These are phyloP conservation scores for Herpetotheres cachinnans DNA, from an alignment of 2,113 vertebrate genomes.

Conservation along the genomic window DNA sequence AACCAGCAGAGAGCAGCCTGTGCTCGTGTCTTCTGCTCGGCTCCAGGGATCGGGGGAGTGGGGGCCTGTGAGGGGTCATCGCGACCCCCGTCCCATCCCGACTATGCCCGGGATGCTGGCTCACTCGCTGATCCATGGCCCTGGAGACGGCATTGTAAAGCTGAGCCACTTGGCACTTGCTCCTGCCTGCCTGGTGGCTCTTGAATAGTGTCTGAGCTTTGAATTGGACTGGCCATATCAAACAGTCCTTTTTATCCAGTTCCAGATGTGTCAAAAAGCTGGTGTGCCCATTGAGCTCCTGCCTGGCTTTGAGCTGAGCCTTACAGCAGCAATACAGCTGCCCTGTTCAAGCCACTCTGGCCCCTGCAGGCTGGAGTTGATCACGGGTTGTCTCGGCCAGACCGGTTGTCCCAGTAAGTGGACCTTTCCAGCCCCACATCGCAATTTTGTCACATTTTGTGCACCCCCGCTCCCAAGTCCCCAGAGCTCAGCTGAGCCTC, in stretches of 20 bases:
- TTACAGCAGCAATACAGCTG: rapidly evolving
- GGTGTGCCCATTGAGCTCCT: rapidly evolving
- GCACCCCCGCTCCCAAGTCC: not conserved
- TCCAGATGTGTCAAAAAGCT: too few relatives aligned
- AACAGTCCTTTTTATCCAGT: not conserved
- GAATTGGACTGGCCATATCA: rapidly evolving
- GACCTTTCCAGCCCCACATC: rapidly evolving
- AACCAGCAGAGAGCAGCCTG: not conserved
- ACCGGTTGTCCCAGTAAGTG: not conserved
- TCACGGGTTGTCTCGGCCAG: rapidly evolving
- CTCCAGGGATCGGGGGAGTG: too few relatives aligned
- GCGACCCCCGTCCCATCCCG: not conserved
- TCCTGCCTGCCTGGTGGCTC: not conserved
- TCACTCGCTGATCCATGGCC: too few relatives aligned
- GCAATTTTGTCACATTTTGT: not conserved
- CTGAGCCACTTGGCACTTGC: rapidly evolving
- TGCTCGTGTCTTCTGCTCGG: rapidly evolving
- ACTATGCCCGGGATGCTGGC: not conserved
- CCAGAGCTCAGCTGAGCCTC: not conserved
- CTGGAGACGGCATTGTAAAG: rapidly evolving
- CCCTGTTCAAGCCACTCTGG: not conserved
- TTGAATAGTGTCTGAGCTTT: not conserved
- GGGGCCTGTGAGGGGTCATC: rapidly evolving
- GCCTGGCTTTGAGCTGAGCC: rapidly evolving
- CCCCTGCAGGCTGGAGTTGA: not conserved